Evolutionary conservation across 1,140 invertebrate species (phyloP).

Genomic region (Apolygus lucorum): DNA sequence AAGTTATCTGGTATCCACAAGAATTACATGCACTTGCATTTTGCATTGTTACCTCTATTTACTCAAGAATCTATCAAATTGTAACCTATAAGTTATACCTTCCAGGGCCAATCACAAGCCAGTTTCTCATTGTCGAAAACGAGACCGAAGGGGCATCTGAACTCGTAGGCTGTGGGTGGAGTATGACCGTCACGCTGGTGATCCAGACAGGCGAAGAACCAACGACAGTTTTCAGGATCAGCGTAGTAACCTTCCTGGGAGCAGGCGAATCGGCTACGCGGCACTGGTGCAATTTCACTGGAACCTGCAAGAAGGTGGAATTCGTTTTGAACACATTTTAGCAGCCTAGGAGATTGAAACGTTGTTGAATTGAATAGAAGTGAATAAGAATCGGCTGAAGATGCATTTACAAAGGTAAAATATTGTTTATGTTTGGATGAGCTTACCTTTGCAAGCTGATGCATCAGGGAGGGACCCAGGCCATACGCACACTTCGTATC

Average conservation of each 20-base stretch:
- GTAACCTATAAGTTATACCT: too few relatives aligned
- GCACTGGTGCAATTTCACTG: conserved; percentile 63
- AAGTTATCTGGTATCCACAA: too few relatives aligned
- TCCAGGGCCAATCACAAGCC: conserved; percentile 74
- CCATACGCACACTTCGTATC: conserved; percentile 73
- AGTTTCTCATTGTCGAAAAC: conserved; percentile 64
- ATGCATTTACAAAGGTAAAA: too few relatives aligned
- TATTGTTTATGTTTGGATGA: too few relatives aligned
- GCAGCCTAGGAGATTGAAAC: too few relatives aligned
- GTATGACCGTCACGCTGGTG: conserved; percentile 49
- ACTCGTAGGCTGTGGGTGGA: conserved; percentile 63
- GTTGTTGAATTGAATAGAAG: too few relatives aligned
- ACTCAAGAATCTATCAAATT: too few relatives aligned
- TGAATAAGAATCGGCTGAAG: too few relatives aligned
- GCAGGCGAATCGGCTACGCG: conserved; percentile 52
- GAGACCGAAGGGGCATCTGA: conserved; percentile 71
- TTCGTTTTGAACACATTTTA: too few relatives aligned
- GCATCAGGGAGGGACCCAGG: conserved; percentile 60
- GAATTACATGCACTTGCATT: too few relatives aligned
- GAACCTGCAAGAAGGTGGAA: conserved; percentile 45
- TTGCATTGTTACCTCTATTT: too few relatives aligned
- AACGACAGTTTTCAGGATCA: conserved; percentile 73
- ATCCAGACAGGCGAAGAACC: conserved; percentile 77
- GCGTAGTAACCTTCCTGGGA: conserved; percentile 59
- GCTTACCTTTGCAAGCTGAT: conserved; percentile 53